A percentile compares a stretch with the other conserved stretches of the same genome.
Conservation (phyloP, 2,888 invertebrate species). For the Aelia acuminata region DNA sequence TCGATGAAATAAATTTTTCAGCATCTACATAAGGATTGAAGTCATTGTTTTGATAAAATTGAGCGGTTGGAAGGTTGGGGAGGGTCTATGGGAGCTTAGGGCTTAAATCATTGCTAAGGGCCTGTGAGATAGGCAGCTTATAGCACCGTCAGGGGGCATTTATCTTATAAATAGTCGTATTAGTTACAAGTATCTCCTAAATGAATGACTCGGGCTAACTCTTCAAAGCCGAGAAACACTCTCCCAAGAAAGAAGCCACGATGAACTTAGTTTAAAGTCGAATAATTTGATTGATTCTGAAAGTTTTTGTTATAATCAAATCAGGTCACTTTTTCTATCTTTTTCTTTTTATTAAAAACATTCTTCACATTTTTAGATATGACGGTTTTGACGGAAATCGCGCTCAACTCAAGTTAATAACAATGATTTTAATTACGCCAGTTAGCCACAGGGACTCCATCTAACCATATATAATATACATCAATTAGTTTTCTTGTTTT, state of each 20-base stretch:
- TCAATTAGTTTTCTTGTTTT: no score
- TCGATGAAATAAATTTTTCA: neutral
- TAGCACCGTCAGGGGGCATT: neutral
- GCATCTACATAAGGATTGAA: neutral
- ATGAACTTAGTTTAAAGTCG: neutral
- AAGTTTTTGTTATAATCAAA: neutral
- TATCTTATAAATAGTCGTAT: slow-evolving; percentile 26
- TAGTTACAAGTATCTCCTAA: slow-evolving; percentile 21
- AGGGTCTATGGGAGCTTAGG: neutral
- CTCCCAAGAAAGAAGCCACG: neutral
- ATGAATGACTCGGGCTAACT: slow-evolving; percentile 7
- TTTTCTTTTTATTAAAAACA: no score
- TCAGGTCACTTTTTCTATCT: no score
- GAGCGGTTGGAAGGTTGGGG: no score
- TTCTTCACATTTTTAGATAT: no score
- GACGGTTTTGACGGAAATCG: no score
- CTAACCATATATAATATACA: no score
- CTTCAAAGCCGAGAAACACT: neutral
- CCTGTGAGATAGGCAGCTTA: slow-evolving; percentile 13
- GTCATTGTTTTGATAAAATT: slow-evolving; percentile 10
- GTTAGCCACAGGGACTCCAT: no score
- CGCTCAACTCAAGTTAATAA: no score
- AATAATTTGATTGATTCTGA: neutral
- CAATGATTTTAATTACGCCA: no score
- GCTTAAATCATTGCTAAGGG: neutral